phyloP scores from a whole-genome alignment of 2,888 invertebrate genomes.

The Eueremaeus valkanovi region DNA sequence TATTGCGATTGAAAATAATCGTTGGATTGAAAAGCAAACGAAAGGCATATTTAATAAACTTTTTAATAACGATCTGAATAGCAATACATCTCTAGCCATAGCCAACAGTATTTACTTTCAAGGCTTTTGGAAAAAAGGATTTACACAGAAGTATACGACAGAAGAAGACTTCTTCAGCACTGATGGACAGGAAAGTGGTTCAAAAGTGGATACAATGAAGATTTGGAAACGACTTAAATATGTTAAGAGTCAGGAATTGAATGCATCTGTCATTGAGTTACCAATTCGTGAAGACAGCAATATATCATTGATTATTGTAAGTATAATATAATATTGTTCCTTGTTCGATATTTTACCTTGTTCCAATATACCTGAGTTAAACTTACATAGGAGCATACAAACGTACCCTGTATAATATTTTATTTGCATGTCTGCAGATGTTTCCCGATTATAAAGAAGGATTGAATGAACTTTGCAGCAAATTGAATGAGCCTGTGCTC shows the following conservation, averaged over 20 bases:
- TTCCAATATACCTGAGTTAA: no score
- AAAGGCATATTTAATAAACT: background rate
- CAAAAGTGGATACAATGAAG: background rate
- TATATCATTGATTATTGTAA: background rate
- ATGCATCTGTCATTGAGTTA: background rate
- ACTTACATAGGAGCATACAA: no score
- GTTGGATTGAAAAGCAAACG: background rate
- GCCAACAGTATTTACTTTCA: background rate
- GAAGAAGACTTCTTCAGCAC: background rate
- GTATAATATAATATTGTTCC: no score
- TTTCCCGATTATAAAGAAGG: background rate
- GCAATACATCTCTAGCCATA: background rate
- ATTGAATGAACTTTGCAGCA: background rate
- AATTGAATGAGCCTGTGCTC: background rate
- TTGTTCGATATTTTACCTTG: no score
- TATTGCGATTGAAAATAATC: background rate
- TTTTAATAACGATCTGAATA: background rate
- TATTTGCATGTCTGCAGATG: background rate
- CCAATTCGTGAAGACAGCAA: background rate
- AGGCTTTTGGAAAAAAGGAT: background rate
- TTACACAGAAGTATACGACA: background rate
- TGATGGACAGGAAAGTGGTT: background rate
- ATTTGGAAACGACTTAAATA: background rate
- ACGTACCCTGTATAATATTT: no score
- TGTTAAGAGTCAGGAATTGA: background rate